These are phyloP conservation scores for Theonella swinhoei DNA, from an alignment of 37 sponge, comb jelly and placozoan genomes.

Conservation along the genomic window DNA sequence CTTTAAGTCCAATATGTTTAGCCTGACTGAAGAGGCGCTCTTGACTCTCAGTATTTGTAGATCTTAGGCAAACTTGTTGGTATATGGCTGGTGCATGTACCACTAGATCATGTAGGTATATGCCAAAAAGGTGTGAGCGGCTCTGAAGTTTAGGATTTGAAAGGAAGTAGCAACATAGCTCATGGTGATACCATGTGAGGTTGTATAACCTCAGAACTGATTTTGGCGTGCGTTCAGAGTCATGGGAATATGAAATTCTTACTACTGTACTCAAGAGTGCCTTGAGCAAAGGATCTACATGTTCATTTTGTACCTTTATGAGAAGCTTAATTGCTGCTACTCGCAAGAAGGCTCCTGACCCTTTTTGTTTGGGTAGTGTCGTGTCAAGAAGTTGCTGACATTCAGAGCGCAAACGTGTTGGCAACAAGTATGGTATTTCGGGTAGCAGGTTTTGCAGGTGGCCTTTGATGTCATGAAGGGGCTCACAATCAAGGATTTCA, in stretches of 20 bases:
- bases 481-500: constrained; percentile 16
- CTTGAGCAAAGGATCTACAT: neutral
- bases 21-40: no score
- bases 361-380: neutral
- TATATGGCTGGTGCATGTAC: neutral
- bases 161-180: neutral
- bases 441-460: constrained; percentile 7
- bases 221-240: constrained; percentile 8
- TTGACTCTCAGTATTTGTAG: constrained; percentile 35
- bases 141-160: neutral
- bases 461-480: constrained; percentile 38
- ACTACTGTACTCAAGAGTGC: constrained; percentile 8
- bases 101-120: constrained; percentile 2
- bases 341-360: constrained; percentile 9
- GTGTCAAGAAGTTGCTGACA: constrained; percentile 1
- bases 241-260: constrained; percentile 8
- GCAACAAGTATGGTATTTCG: constrained; percentile 6
- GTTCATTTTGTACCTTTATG: constrained; percentile 5
- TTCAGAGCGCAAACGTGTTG: neutral
- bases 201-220: constrained; percentile 24
- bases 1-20: no score
- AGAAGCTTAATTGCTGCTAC: constrained; percentile 15
- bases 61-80: constrained; percentile 6
- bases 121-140: neutral
- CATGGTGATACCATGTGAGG: constrained; percentile 28